Percentiles rank a stretch among this genome's conserved stretches.
These are phyloP conservation scores for Falcaria lacertinaria DNA, from an alignment of 2,888 invertebrate genomes.

Conservation along the genomic window DNA sequence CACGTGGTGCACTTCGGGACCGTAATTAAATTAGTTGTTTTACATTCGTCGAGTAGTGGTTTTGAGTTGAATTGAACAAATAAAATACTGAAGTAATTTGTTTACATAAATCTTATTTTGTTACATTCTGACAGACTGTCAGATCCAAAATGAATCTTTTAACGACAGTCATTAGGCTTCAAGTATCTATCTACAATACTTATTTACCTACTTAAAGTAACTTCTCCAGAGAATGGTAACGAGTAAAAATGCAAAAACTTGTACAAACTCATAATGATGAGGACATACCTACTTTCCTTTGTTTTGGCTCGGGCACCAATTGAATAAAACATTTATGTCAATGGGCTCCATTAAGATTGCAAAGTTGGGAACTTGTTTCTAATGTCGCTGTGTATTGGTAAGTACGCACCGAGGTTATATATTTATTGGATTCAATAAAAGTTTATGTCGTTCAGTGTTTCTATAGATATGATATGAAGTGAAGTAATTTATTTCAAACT, in stretches of 20 bases:
- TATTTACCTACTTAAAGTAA: conserved; percentile 40
- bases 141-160: not conserved
- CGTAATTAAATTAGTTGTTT: conserved; percentile 46
- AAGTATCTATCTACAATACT: conserved; percentile 26
- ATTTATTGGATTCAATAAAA: conserved; percentile 3
- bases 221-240: conserved; percentile 45
- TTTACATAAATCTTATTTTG: not conserved
- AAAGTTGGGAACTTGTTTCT: conserved; percentile 54
- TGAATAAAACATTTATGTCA: conserved; percentile 78
- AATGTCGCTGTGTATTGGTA: conserved; percentile 43
- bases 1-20: conserved; percentile 51
- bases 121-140: not conserved
- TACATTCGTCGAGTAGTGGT: conserved; percentile 5
- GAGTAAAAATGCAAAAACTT: conserved; percentile 70
- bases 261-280: conserved; percentile 65
- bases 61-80: not conserved
- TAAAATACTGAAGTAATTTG: too few species aligned
- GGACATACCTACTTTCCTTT: conserved; percentile 63
- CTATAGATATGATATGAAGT: too few species aligned
- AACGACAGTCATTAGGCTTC: conserved; percentile 7
- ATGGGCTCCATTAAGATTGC: conserved; percentile 70
- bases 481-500: too few species aligned
- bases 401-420: conserved; percentile 24
- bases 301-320: conserved; percentile 68
- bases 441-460: too few species aligned